Base-by-base conservation (phyloP, 2,113 vertebrate species). In the Sinocyclocheilus maitianheensis region DNA sequence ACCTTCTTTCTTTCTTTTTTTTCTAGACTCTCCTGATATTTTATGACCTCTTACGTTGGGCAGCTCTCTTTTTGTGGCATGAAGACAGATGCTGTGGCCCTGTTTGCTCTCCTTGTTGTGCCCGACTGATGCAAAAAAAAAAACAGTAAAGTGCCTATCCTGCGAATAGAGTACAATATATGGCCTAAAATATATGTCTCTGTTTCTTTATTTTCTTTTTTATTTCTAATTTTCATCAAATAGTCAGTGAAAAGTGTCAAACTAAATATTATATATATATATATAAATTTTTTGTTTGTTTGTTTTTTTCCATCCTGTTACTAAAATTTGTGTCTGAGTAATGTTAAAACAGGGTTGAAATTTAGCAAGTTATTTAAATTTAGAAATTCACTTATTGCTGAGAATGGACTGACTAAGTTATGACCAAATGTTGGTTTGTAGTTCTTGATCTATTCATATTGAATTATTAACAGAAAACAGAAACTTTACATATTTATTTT, bases 41-140 rank as follows among this genome's bases (percentile, higher is more conserved):
- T 84, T 26, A 60, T 74, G 75, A 80, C 65, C 34, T 69, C 46
- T 51, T 55, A 60, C 12, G 46, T 80, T 74, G 34, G 51, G 26
- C 24, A 13, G 13, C 3, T 5, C 26, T 86, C 69, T 88, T 71
- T 85, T 78, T 48, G 22, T 62, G 72, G n/a, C 77, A 26, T 76
- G 46, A 77, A 85, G 51, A 77, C 16, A 20, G 11, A 37, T 22
- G 43, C 1, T 10, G 60, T 30, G 63, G n/a, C 62, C 62, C 8
- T 26, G 37, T 63, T 80, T 40, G 22, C 58, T 79, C 18, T 60
- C 4, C 34, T 79, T 60, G 37, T 77, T 81, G 34, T 16, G 79
- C 40, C 37, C 4, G 13, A 8, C 7, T 67, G 60, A 67, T 48
- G 40, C 60, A 63, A 16, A 46, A 14, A 80, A 80, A 46, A 40